Evolutionary conservation across 2,113 vertebrate genomes (phyloP), one percentile per base, ranked within the genome.

Genomic region (Xenopus laevis): DNA sequence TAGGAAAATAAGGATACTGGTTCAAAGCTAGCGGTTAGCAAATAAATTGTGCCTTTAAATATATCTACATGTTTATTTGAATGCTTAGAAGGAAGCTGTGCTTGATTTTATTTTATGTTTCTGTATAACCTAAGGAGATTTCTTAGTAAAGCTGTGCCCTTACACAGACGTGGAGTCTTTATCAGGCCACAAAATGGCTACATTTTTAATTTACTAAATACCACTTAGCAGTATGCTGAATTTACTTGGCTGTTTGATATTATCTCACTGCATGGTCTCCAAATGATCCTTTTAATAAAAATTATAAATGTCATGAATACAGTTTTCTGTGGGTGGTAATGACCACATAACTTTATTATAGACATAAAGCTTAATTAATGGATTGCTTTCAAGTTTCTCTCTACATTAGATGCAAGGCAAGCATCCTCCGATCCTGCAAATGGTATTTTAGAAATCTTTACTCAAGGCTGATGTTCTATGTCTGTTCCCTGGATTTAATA

Each of bases 1-100:
- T 65, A 30, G 63, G 46, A 74, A 68, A 74, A 74, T 74, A 74
- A 74, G 67, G 44, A 74, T 52, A 61, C 57, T 33, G 2, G 55
- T 40, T 52, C 27, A 53, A 61, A 60, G 58, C 23, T 2, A 55
- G 55, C 30, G 59, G 30, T 16, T 46, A 53, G 64, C 45, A 61
- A 74, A 74, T 74, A 60, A 60, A 68, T 67, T 61, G 6, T 33
- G 40, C 30, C 68, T 9, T 12, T 15, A 59, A 52, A 53, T 57
- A 69, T 30, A 57, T 40, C 33, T 33, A 45, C 33, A 59, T n/a
- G 7, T 13, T 45, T 70, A n/a, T 58, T 70, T 57, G 2, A 45
- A 68, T 68, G 13, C 46, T 52, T 67, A 20, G 4, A 68, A 53
- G 27, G 4, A 5, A 13, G 18, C 7, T 52, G 15, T 68, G 46